Conservation (phyloP, 2,113 vertebrate genomes). For the Thalassarche chlororhynchos region DNA sequence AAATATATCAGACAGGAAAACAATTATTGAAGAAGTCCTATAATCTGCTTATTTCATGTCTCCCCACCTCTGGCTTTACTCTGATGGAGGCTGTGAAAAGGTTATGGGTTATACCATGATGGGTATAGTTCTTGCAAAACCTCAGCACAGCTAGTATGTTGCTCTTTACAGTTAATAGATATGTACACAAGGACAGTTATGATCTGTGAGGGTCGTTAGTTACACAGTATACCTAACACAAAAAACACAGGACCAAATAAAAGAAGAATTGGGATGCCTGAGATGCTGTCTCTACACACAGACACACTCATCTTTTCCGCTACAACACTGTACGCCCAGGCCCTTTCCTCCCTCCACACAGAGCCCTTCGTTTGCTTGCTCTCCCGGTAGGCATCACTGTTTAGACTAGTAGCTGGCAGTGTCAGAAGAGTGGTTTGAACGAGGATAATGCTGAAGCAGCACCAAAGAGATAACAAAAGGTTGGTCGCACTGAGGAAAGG, state of each 20-base stretch:
- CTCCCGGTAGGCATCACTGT: rapidly evolving
- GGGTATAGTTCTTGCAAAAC: not conserved
- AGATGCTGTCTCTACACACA: not conserved
- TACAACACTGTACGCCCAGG: rapidly evolving
- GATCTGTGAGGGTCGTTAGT: not conserved
- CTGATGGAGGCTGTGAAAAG: not conserved
- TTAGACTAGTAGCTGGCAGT: not conserved
- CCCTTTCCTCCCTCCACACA: not conserved
- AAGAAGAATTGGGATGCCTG: not conserved
- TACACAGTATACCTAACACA: not conserved
- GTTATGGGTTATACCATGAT: not conserved
- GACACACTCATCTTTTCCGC: not conserved
- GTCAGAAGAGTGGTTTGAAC: not conserved
- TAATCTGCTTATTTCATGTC: not conserved
- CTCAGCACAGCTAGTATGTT: not conserved
- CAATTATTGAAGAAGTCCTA: not conserved
- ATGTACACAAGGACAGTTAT: not conserved
- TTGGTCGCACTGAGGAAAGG: not conserved
- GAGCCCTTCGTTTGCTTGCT: not conserved
- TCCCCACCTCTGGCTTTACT: not conserved
- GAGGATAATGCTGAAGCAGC: not conserved
- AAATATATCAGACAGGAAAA: not conserved
- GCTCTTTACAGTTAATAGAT: not conserved
- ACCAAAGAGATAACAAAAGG: not conserved
- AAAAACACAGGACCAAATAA: not conserved